A percentile compares a stretch with the other conserved stretches of the same genome.
These are phyloP conservation scores for Lamprologus ornatipinnis DNA, from an alignment of 2,113 vertebrate species.

Conservation along the genomic window DNA sequence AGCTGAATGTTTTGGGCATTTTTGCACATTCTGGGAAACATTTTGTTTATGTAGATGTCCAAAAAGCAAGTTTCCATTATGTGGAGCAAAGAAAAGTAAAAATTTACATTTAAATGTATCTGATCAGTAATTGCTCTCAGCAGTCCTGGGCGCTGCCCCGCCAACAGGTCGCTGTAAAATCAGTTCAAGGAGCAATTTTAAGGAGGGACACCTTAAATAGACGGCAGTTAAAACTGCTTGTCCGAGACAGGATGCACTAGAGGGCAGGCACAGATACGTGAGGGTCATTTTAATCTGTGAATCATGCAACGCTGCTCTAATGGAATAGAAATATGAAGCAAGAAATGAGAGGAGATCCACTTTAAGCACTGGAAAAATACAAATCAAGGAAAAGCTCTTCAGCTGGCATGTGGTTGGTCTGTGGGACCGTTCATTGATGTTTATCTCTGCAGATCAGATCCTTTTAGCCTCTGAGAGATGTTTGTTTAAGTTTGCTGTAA, in stretches of 20 bases:
- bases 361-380: not conserved
- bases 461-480: not conserved
- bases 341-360: not conserved
- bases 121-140: not conserved
- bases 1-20: not conserved
- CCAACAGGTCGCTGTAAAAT: not conserved
- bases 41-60: not conserved
- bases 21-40: not conserved
- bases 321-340: not conserved
- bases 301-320: not conserved
- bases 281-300: not conserved
- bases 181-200: not conserved
- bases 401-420: not conserved
- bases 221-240: not conserved
- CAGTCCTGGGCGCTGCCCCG: accelerated
- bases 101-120: not conserved
- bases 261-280: not conserved
- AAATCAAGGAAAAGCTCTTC: not conserved
- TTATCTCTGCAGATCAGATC: not conserved
- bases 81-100: not conserved
- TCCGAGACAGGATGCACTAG: not conserved
- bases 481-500: constrained; percentile 1
- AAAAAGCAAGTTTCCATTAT: not conserved
- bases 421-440: not conserved
- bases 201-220: not conserved